A percentile compares a stretch with the other conserved stretches of the same genome.
phyloP scores from a whole-genome alignment of 1,140 invertebrate species.

The Anthonomus grandis region DNA sequence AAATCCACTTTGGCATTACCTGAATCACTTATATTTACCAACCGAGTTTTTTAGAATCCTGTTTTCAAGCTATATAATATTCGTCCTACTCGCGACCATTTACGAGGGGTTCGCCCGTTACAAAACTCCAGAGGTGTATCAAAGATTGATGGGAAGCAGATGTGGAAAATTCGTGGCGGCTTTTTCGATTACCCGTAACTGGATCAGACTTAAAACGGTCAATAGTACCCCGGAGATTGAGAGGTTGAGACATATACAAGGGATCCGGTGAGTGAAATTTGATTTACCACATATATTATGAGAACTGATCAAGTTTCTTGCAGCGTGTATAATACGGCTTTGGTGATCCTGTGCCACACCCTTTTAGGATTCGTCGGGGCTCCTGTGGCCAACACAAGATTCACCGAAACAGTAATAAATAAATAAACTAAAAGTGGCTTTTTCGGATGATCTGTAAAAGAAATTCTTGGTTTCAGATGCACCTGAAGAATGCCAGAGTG shows the following conservation, averaged over 20 bases:
- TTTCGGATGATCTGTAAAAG: too few relatives aligned
- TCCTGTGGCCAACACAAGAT: constrained; percentile 29
- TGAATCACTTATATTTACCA: too few relatives aligned
- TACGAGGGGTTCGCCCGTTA: constrained; percentile 15
- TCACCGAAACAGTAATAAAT: constrained; percentile 30
- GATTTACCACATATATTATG: too few relatives aligned
- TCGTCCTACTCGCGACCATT: constrained; percentile 13
- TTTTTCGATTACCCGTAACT: constrained; percentile 32
- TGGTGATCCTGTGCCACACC: constrained; percentile 32
- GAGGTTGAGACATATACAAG: constrained; percentile 31
- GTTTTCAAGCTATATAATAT: constrained; percentile 20
- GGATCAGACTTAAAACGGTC: constrained; percentile 23
- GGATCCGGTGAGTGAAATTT: constrained; percentile 21
- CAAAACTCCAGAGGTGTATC: constrained; percentile 12
- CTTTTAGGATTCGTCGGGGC: constrained; percentile 10
- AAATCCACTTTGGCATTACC: too few relatives aligned
- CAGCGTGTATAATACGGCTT: constrained; percentile 28
- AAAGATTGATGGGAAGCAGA: not conserved
- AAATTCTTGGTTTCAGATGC: constrained; percentile 23
- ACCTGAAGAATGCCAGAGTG: constrained; percentile 9
- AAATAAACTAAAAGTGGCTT: too few relatives aligned
- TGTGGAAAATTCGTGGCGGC: constrained; percentile 16
- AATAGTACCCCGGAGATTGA: constrained; percentile 26
- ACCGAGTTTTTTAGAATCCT: constrained; percentile 23
- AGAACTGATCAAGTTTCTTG: too few relatives aligned